Conservation (phyloP, 2,797 vertebrate genomes). For the Tadarida brasiliensis region DNA sequence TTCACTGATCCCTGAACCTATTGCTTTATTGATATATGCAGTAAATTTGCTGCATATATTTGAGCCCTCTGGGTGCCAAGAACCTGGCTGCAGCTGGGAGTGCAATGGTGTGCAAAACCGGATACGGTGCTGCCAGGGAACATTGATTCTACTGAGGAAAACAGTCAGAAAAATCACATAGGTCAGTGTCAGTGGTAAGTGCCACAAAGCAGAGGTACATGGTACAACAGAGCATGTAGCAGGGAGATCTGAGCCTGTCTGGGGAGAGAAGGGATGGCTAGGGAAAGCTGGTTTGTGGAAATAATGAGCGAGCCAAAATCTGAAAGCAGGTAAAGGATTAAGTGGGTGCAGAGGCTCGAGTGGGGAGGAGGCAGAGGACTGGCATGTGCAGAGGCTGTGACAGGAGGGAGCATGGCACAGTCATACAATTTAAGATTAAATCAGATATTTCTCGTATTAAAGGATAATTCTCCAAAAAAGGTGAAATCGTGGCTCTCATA, state of each 20-base stretch:
- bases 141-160: conserved; percentile 32
- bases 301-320: not conserved
- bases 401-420: not conserved
- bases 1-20: not conserved
- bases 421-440: not conserved
- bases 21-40: not conserved
- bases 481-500: conserved; percentile 2
- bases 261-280: not conserved
- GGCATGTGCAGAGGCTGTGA: not conserved
- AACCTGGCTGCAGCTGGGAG: not conserved
- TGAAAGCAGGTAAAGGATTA: conserved; percentile 1
- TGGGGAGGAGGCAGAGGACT: not conserved
- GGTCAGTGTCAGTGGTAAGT: not conserved
- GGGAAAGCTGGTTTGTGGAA: not conserved
- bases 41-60: not conserved
- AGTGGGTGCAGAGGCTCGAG: not conserved
- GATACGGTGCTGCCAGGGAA: not conserved
- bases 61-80: conserved; percentile 8
- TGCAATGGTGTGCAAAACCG: not conserved
- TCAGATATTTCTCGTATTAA: not conserved
- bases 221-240: not conserved
- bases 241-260: not conserved
- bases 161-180: not conserved
- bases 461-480: conserved; percentile 18
- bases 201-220: not conserved